Evolutionary conservation across 2,113 vertebrate species (phyloP).

Genomic region (Ceratotherium simum): DNA sequence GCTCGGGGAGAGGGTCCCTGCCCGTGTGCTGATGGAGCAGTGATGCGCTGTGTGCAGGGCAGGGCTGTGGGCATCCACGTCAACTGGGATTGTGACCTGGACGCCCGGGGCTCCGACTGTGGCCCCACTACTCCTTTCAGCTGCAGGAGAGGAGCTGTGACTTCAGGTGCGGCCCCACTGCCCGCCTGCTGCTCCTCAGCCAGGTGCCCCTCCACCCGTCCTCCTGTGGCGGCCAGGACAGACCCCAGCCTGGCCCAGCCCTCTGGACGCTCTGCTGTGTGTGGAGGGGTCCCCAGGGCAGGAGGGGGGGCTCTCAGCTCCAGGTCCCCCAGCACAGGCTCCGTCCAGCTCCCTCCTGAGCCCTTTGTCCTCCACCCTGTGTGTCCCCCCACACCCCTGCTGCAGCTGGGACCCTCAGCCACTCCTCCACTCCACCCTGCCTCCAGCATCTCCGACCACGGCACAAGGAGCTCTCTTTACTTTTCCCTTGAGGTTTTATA

Average conservation of each 20-base stretch:
- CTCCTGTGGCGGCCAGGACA: too few species aligned
- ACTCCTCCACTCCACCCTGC: background rate
- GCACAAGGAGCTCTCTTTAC: background rate
- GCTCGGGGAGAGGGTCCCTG: background rate
- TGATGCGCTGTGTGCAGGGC: constrained; percentile 77
- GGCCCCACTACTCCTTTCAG: constrained; percentile 85
- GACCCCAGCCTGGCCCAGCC: background rate
- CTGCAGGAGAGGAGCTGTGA: constrained; percentile 85
- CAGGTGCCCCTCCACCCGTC: too few species aligned
- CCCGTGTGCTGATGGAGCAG: background rate
- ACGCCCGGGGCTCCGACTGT: constrained; percentile 64
- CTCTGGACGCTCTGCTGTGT: background rate
- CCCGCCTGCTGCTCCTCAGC: too few species aligned
- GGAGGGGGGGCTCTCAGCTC: background rate
- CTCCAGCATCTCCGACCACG: background rate
- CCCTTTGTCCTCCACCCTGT: too few species aligned
- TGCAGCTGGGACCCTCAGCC: background rate
- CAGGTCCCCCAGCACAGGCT: background rate
- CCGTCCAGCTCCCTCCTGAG: background rate
- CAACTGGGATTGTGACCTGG: constrained; percentile 86
- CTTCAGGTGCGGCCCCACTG: constrained; percentile 82
- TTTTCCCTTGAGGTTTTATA: background rate
- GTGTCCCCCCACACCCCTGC: background rate
- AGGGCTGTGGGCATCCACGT: constrained; percentile 83
- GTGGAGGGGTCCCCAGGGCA: background rate